Evolutionary conservation across 2,888 invertebrate species (phyloP).

Genomic region (Drosophila neotestacea): DNA sequence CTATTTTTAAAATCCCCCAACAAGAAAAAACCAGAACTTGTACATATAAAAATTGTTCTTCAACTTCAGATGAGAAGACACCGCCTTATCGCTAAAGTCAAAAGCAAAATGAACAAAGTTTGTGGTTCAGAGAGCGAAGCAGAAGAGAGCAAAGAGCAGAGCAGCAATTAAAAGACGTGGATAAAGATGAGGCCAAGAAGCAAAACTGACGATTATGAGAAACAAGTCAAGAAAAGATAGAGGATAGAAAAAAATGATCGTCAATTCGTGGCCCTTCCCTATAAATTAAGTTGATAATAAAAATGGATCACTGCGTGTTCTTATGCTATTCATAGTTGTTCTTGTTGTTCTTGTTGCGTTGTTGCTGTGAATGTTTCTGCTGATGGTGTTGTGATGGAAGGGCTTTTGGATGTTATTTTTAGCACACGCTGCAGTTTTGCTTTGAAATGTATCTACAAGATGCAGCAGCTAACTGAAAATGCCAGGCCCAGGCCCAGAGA

Average conservation of each 20-base stretch:
- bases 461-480: constrained; percentile 39
- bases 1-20: constrained; percentile 47
- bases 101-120: neutral
- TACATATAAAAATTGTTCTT: constrained; percentile 11
- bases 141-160: constrained; percentile 32
- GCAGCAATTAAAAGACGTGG: constrained; percentile 40
- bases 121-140: constrained; percentile 22
- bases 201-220: constrained; percentile 40
- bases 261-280: constrained; percentile 21
- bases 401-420: constrained; percentile 71
- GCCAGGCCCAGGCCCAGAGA: constrained; percentile 27
- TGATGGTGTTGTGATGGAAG: constrained; percentile 66
- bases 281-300: constrained; percentile 58
- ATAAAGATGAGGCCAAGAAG: constrained; percentile 41
- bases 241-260: constrained; percentile 11
- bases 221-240: constrained; percentile 7
- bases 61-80: constrained; percentile 15
- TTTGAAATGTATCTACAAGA: constrained; percentile 74
- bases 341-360: constrained; percentile 25
- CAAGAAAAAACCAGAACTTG: constrained; percentile 24
- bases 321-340: constrained; percentile 43
- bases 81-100: constrained; percentile 32
- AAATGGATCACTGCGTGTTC: constrained; percentile 55
- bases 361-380: constrained; percentile 21
- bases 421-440: constrained; percentile 62